Evolutionary conservation across 2,888 invertebrate genomes (phyloP).

Genomic region (Nemurella pictetii): DNA sequence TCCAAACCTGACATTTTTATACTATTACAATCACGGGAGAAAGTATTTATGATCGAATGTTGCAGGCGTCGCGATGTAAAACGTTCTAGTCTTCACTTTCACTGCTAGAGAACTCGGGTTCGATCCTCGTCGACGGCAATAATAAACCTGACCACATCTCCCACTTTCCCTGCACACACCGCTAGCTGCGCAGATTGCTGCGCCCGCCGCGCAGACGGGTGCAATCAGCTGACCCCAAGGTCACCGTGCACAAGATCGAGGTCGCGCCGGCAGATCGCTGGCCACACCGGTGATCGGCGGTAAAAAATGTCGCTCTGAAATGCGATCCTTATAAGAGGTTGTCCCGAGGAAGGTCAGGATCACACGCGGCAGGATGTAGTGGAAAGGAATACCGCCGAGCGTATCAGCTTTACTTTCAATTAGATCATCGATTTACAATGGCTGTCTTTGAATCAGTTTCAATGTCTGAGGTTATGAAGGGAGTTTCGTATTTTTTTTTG

Average conservation of each 20-base stretch:
- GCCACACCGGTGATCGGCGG: neutral
- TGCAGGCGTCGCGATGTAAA: neutral
- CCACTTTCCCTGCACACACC: neutral
- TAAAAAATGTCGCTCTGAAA: neutral
- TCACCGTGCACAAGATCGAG: neutral
- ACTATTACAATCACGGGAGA: neutral
- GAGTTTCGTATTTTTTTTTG: too few relatives aligned
- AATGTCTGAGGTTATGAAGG: too few relatives aligned
- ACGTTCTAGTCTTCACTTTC: neutral
- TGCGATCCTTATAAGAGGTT: neutral
- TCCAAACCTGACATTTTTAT: neutral
- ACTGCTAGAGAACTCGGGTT: neutral
- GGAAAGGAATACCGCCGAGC: too few relatives aligned
- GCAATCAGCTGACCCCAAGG: neutral
- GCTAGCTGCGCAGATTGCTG: neutral
- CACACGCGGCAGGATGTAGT: too few relatives aligned
- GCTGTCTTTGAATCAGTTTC: too few relatives aligned
- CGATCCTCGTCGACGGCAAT: neutral
- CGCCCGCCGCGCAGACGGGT: neutral
- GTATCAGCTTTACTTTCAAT: too few relatives aligned
- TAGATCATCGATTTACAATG: too few relatives aligned
- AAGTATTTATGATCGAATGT: conserved; percentile 15
- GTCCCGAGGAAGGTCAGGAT: neutral
- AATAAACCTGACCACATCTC: neutral
- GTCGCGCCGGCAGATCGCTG: neutral